These are phyloP conservation scores for Hipparchia semele DNA, from an alignment of 2,888 invertebrate species.

Conservation along the genomic window DNA sequence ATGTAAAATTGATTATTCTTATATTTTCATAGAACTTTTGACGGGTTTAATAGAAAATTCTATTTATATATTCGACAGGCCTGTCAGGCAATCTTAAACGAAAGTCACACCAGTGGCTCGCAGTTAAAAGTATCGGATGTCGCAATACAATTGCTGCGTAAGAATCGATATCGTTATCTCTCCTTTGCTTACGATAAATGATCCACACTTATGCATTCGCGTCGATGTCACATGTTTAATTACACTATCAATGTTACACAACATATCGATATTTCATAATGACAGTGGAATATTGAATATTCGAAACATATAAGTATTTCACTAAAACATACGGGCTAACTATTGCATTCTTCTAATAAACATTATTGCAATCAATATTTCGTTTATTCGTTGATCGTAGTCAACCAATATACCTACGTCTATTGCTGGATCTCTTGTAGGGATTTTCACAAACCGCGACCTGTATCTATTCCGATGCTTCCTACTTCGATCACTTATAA, in stretches of 20 bases:
- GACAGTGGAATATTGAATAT: conserved; percentile 27
- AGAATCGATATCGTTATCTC: conserved; percentile 73
- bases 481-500: no score
- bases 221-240: conserved; percentile 69
- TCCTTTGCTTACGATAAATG: conserved; percentile 68
- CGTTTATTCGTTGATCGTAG: no score
- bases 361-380: not conserved
- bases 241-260: conserved; percentile 48
- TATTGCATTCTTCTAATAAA: not conserved
- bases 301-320: conserved; percentile 16
- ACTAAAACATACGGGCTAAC: not conserved
- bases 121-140: conserved; percentile 58
- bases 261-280: conserved; percentile 25
- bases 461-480: no score
- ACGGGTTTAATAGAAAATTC: not conserved
- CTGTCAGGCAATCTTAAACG: conserved; percentile 8
- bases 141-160: conserved; percentile 70
- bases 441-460: no score
- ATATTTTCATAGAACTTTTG: no score
- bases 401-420: no score
- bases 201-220: conserved; percentile 64
- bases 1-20: no score
- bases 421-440: no score
- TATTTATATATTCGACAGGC: conserved; percentile 6
- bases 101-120: conserved; percentile 62